These are phyloP conservation scores for Nomada fucata DNA, from an alignment of 2,888 invertebrate species.

Conservation along the genomic window DNA sequence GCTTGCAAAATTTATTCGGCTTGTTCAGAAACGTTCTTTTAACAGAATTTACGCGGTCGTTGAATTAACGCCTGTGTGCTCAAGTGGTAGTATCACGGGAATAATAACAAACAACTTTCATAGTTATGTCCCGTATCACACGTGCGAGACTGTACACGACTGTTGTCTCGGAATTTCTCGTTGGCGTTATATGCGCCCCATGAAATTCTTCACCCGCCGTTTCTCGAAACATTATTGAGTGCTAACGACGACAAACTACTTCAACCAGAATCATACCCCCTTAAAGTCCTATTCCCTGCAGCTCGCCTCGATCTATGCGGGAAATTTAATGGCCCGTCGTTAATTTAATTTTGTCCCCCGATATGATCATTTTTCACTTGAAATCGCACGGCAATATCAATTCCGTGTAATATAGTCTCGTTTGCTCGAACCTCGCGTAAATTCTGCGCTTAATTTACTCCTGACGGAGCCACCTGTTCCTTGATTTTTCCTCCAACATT, in stretches of 20 bases:
- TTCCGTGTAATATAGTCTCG: conserved; percentile 29
- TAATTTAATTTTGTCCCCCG: conserved; percentile 47
- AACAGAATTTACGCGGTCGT: not conserved
- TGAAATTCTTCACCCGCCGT: not conserved
- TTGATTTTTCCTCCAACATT: not conserved
- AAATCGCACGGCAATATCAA: conserved; percentile 43
- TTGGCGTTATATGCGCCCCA: not conserved
- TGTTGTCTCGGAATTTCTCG: not conserved
- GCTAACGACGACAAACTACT: conserved; percentile 6
- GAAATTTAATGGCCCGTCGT: conserved; percentile 36
- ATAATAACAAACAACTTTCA: not conserved
- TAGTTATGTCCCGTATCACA: not conserved
- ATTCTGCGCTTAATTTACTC: conserved; percentile 32
- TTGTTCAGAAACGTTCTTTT: not conserved
- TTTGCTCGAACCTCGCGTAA: conserved; percentile 25
- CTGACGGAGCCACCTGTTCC: conserved; percentile 37
- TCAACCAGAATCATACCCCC: conserved; percentile 13
- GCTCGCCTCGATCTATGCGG: conserved; percentile 31
- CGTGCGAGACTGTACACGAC: not conserved
- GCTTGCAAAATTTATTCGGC: not conserved
- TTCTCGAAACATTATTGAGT: not conserved
- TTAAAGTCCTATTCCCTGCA: conserved; percentile 5
- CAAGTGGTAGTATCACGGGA: not conserved
- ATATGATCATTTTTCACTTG: conserved; percentile 40
- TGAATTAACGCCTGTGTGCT: not conserved